Evolutionary conservation across 2,797 vertebrate genomes (phyloP).

Genomic region (Sandelia bainsii): DNA sequence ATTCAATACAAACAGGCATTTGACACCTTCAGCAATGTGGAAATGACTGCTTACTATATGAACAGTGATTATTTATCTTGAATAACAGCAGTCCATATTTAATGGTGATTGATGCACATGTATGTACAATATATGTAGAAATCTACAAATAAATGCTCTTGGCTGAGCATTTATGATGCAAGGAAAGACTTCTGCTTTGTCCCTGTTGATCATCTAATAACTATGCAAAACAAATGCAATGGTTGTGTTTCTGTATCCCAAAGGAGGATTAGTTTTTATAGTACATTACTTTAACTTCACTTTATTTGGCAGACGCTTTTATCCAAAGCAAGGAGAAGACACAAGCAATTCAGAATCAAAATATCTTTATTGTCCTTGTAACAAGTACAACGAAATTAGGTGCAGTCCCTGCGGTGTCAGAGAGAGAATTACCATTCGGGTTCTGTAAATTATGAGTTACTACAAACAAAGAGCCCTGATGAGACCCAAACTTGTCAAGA

Average conservation of each 20-base stretch:
- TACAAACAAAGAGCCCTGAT: too few relatives aligned
- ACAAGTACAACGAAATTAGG: too few relatives aligned
- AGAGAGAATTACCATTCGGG: too few relatives aligned
- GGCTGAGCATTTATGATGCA: slow-evolving; percentile 15
- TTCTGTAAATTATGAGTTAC: too few relatives aligned
- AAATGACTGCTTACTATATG: slow-evolving; percentile 6
- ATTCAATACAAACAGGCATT: slow-evolving; percentile 9
- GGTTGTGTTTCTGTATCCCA: not conserved
- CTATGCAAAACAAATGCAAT: slow-evolving; percentile 35
- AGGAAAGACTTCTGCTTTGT: slow-evolving; percentile 15
- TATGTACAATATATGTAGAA: slow-evolving; percentile 22
- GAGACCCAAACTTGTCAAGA: too few relatives aligned
- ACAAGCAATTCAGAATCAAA: too few relatives aligned
- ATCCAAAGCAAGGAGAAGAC: too few relatives aligned
- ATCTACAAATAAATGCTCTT: slow-evolving; percentile 8
- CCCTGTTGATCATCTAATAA: slow-evolving; percentile 18
- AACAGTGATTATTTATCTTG: slow-evolving; percentile 4
- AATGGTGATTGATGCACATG: slow-evolving; percentile 13
- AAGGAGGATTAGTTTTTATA: slow-evolving; percentile 2
- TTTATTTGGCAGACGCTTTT: too few relatives aligned
- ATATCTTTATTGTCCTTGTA: too few relatives aligned
- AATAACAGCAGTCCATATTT: slow-evolving; percentile 29
- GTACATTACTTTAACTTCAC: too few relatives aligned
- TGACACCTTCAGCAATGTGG: slow-evolving; percentile 12
- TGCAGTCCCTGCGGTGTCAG: too few relatives aligned